Percentiles rank a stretch among this genome's conserved stretches.
phyloP scores from a whole-genome alignment of 2,888 invertebrate genomes.

The Drosophila austrosaltans region DNA sequence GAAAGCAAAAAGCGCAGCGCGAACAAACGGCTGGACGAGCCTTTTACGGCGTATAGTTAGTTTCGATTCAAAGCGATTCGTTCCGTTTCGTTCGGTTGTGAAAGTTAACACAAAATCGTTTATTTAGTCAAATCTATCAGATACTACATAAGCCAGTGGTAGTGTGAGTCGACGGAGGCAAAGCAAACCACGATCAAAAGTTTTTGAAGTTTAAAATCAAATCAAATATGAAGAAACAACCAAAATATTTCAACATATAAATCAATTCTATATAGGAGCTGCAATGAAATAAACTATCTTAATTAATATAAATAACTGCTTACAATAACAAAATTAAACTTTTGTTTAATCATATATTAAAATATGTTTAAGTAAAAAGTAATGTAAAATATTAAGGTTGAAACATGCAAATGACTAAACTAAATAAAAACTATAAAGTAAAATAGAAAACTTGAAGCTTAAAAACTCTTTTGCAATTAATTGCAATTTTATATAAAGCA shows the following conservation, averaged over 20 bases:
- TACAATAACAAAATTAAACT: no score
- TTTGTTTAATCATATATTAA: no score
- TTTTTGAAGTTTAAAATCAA: neutral
- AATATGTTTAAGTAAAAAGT: no score
- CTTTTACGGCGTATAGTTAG: neutral
- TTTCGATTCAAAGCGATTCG: constrained; percentile 11
- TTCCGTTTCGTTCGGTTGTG: constrained; percentile 15
- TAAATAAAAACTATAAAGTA: no score
- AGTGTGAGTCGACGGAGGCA: neutral
- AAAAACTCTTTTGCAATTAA: no score
- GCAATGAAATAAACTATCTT: neutral
- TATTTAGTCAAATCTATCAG: constrained; percentile 2
- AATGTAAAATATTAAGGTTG: no score
- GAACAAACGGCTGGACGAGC: neutral
- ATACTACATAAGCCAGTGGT: neutral
- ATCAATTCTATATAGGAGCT: neutral
- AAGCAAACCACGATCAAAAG: neutral
- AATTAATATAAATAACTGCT: no score
- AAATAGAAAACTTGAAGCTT: no score
- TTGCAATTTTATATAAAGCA: no score
- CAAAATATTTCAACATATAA: neutral
- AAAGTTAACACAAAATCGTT: neutral
- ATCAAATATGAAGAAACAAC: neutral
- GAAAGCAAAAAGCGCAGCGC: constrained; percentile 45
- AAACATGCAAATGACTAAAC: no score